Evolutionary conservation across 1,140 invertebrate species (phyloP).

Genomic region (Euwallacea similis): DNA sequence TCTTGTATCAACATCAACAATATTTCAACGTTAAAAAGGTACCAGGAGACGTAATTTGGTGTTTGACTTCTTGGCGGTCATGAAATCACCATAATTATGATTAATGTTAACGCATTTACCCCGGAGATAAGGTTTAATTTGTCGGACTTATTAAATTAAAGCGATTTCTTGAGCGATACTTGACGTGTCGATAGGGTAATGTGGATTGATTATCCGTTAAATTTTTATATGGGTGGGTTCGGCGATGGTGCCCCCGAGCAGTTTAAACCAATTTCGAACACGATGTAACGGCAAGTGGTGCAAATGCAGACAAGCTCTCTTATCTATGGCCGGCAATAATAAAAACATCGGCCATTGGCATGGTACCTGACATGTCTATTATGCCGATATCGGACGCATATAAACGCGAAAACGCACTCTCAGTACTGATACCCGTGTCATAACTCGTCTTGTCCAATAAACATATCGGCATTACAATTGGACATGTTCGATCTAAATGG

Average conservation of each 20-base stretch:
- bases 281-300: too few relatives aligned
- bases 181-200: slow-evolving; percentile 32
- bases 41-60: slow-evolving; percentile 31
- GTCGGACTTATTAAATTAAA: slow-evolving; percentile 38
- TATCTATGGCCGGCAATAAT: slow-evolving; percentile 6
- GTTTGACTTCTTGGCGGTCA: slow-evolving; percentile 32
- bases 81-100: slow-evolving; percentile 38
- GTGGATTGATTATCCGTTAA: slow-evolving; percentile 21
- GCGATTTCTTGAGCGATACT: slow-evolving; percentile 16
- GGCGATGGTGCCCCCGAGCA: neutral
- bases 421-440: slow-evolving; percentile 7
- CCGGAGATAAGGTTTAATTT: slow-evolving; percentile 34
- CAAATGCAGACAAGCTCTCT: neutral
- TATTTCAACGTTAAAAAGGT: slow-evolving; percentile 35
- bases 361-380: slow-evolving; percentile 21
- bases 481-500: slow-evolving; percentile 33
- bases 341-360: slow-evolving; percentile 11
- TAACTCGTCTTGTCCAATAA: slow-evolving; percentile 17
- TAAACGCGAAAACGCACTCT: slow-evolving; percentile 27
- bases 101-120: slow-evolving; percentile 36
- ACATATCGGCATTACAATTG: slow-evolving; percentile 30
- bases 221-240: too few relatives aligned
- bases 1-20: slow-evolving; percentile 24
- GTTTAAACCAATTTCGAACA: too few relatives aligned
- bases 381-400: slow-evolving; percentile 28